Evolutionary conservation across 2,113 vertebrate genomes (phyloP), one percentile per base, ranked within the genome.

Genomic region (Pterocles burchelli): DNA sequence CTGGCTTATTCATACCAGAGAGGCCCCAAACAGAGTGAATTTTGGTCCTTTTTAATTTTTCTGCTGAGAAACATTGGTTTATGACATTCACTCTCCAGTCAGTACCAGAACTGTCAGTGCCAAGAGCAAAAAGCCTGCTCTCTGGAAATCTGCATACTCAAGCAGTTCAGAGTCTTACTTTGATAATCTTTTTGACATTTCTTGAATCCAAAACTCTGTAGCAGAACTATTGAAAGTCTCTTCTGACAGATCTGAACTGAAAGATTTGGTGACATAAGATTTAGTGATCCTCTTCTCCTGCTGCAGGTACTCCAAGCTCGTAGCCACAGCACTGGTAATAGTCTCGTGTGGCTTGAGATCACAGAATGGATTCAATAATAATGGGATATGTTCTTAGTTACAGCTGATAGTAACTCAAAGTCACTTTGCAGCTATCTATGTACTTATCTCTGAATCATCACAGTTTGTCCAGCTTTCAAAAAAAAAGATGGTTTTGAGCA

Each of bases 171-270:
- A 58, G 36, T 82, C 95, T 93, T 87, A 84, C 54, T 96, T 79
- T 76, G 58, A 75, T 95, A 96, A 93, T 95, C 70, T 91, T 95
- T 85, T 84, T 94, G 95, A 90, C 93, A 65, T 84, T 93, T 95
- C 33, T 78, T 73, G 41, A 67, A 76, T 84, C 31, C 62, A 95
- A 57, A 92, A 84, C n/a, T 80, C 59, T 46, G 33, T 31, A 89
- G 70, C 45, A 90, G 52, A 86, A 38, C 77, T 87, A 25, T 45
- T 65, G 68, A 92, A 87, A 78, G 46, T 33, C 68, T 75, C 61
- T 75, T 72, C 41, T 5, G 2, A 92, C 38, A 68, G 31, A 67
- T 90, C 34, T 73, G 68, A 94, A 87, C 61, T 84, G 58, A 68
- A 88, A 90, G 49, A 85, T 29, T 63, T 25, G 36, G 29, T 89